Evolutionary conservation across 1,140 invertebrate species (phyloP).

Genomic region (Papilio glaucus): DNA sequence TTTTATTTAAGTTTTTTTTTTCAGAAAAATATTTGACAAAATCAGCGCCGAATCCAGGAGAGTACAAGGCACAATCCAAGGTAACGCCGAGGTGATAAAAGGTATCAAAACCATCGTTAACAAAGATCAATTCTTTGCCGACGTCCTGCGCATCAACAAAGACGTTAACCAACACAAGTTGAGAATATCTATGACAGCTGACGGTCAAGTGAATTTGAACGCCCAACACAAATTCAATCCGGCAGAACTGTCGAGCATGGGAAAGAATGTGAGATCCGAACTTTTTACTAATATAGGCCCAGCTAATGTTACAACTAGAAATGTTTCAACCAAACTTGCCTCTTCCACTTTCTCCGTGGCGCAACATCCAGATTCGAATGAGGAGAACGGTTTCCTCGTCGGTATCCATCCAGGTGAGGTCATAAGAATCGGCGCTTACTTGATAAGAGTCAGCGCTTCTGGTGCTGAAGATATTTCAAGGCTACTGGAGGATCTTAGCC

Average conservation of each 20-base stretch:
- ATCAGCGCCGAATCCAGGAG: conserved; percentile 72
- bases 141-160: conserved; percentile 74
- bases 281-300: conserved; percentile 65
- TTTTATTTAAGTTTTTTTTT: too few relatives aligned
- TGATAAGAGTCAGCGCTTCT: conserved; percentile 62
- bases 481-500: conserved; percentile 66
- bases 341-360: conserved; percentile 47
- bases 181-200: conserved; percentile 74
- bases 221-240: conserved; percentile 72
- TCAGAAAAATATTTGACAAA: conserved; percentile 79
- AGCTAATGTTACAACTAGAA: conserved; percentile 49
- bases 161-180: conserved; percentile 73
- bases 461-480: conserved; percentile 65
- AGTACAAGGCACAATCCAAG: conserved; percentile 65
- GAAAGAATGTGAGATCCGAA: conserved; percentile 55
- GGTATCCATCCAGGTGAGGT: conserved; percentile 72
- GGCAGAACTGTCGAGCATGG: conserved; percentile 62
- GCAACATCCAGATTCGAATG: conserved; percentile 52
- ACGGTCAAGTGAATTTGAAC: conserved; percentile 75
- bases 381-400: conserved; percentile 58
- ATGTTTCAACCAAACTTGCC: conserved; percentile 60
- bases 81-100: conserved; percentile 76
- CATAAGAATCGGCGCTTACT: conserved; percentile 60
- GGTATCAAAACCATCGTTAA: conserved; percentile 72
- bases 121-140: conserved; percentile 77